Conservation (phyloP, 1,140 invertebrate genomes). For the Leptopilina boulardi region DNA sequence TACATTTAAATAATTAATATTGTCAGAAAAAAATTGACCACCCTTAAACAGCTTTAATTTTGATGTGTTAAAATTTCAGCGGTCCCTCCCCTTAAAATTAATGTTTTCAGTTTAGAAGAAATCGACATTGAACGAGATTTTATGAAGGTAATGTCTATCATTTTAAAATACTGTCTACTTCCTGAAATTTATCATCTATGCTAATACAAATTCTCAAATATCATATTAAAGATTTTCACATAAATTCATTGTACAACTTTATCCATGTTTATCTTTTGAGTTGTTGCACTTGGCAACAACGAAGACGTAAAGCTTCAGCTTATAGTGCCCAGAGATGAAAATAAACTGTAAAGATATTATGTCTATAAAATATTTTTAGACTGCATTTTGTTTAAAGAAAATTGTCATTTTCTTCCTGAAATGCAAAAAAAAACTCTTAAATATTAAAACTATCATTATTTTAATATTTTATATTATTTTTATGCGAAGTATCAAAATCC, state of each 20-base stretch:
- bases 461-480: too few species aligned
- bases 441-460: too few species aligned
- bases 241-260: slow-evolving; percentile 30
- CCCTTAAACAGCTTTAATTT: too few species aligned
- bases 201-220: slow-evolving; percentile 14
- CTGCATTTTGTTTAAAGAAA: slow-evolving; percentile 29
- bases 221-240: slow-evolving; percentile 16
- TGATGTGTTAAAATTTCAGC: too few species aligned
- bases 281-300: slow-evolving; percentile 29
- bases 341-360: slow-evolving; percentile 30
- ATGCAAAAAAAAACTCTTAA: slow-evolving; percentile 14
- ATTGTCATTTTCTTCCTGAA: neutral
- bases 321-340: slow-evolving; percentile 20
- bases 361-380: slow-evolving; percentile 31
- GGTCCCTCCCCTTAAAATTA: neutral
- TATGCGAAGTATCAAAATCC: too few species aligned
- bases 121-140: neutral
- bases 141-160: neutral
- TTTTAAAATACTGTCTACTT: neutral
- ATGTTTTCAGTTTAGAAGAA: neutral
- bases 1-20: too few species aligned
- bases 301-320: slow-evolving; percentile 12
- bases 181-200: slow-evolving; percentile 23
- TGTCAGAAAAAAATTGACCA: too few species aligned
- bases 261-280: slow-evolving; percentile 28